Conservation (phyloP, 2,113 vertebrate genomes). For the Theristicus caerulescens region DNA sequence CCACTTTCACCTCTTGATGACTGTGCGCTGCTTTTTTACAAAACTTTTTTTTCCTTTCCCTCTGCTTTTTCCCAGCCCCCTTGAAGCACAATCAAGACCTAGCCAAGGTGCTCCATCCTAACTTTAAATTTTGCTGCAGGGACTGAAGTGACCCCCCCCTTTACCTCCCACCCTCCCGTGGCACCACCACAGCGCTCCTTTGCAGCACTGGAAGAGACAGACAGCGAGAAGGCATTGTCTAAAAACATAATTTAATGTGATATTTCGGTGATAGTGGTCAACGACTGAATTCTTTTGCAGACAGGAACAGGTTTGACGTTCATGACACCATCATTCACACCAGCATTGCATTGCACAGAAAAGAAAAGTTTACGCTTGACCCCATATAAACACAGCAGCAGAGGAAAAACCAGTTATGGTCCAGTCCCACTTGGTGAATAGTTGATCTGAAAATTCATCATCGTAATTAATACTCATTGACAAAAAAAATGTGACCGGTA, state of each 20-base stretch:
- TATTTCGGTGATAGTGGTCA: slow-evolving; percentile 48
- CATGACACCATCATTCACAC: slow-evolving; percentile 56
- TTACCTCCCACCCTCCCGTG: not conserved
- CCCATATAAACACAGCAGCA: slow-evolving; percentile 64
- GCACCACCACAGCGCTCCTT: not conserved
- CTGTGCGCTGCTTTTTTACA: not conserved
- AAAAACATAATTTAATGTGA: slow-evolving; percentile 82
- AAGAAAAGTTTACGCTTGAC: slow-evolving; percentile 60
- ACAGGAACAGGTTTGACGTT: slow-evolving; percentile 52
- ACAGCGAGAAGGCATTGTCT: slow-evolving; percentile 61
- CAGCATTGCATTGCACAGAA: slow-evolving; percentile 66
- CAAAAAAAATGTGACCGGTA: not conserved
- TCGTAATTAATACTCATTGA: not conserved
- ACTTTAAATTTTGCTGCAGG: not conserved
- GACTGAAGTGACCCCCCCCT: not conserved
- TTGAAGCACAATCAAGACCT: not conserved
- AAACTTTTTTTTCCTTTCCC: not conserved
- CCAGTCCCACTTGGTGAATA: not conserved
- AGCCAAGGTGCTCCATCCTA: not conserved
- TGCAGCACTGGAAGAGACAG: slow-evolving; percentile 57
- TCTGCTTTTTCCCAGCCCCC: not conserved
- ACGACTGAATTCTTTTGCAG: slow-evolving; percentile 37
- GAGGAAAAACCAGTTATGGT: slow-evolving; percentile 6
- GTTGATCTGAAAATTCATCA: not conserved
- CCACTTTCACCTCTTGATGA: not conserved